phyloP scores from a whole-genome alignment of 2,888 invertebrate species.

The Campopleginae sp. region DNA sequence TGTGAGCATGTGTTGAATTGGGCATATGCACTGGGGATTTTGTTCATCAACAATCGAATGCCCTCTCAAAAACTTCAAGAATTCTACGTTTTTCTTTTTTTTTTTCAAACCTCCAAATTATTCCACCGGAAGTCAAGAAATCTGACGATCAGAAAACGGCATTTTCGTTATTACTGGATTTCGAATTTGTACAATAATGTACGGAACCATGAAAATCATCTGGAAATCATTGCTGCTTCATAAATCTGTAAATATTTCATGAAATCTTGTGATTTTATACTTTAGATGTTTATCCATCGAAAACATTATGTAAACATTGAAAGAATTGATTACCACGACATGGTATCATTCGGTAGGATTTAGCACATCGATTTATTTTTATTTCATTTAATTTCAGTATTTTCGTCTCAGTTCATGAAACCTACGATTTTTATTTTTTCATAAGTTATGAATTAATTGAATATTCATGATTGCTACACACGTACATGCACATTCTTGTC shows the following conservation, averaged over 20 bases:
- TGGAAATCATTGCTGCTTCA: background rate
- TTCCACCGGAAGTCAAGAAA: background rate
- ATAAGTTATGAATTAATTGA: constrained; percentile 31
- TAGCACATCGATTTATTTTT: constrained; percentile 16
- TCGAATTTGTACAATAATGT: no score
- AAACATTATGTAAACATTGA: constrained; percentile 12
- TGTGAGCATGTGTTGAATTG: background rate
- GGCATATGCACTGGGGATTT: background rate
- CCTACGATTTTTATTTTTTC: constrained; percentile 34
- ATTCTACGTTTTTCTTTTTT: background rate
- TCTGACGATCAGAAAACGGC: no score
- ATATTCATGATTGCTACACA: constrained; percentile 33
- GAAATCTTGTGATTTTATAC: constrained; percentile 4
- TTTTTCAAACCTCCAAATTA: background rate
- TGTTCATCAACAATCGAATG: background rate
- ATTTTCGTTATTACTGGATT: no score
- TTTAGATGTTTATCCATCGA: constrained; percentile 19
- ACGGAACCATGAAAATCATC: background rate
- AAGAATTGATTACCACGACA: constrained; percentile 3
- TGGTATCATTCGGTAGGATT: background rate
- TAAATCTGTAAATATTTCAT: background rate
- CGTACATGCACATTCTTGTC: constrained; percentile 33
- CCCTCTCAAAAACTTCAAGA: background rate
- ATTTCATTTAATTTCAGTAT: background rate
- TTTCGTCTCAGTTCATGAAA: constrained; percentile 10